Evolutionary conservation across 2,888 invertebrate genomes (phyloP).

Genomic region (Mythimna pallens): DNA sequence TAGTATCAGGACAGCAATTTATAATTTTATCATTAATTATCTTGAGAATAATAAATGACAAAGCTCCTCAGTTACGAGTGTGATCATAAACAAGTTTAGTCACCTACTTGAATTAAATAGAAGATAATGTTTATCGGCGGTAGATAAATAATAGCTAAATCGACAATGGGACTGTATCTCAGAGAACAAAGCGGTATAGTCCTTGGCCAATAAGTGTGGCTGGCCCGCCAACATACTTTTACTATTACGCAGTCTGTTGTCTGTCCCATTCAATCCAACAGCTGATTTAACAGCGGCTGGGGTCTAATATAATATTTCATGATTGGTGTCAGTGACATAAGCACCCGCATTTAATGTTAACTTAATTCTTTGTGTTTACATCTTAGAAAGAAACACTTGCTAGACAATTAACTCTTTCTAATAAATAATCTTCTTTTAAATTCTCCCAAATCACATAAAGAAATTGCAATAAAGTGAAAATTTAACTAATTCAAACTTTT

Average conservation of each 20-base stretch:
- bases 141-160: conserved; percentile 62
- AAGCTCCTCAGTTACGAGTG: conserved; percentile 43
- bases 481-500: conserved; percentile 4
- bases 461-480: conserved; percentile 8
- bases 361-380: conserved; percentile 11
- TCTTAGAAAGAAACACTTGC: not conserved
- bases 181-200: conserved; percentile 80
- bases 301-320: conserved; percentile 35
- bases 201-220: conserved; percentile 81
- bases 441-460: not conserved
- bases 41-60: conserved; percentile 43
- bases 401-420: not conserved
- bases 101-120: conserved; percentile 57
- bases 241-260: conserved; percentile 76
- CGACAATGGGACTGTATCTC: conserved; percentile 68
- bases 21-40: conserved; percentile 41
- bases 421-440: conserved; percentile 13
- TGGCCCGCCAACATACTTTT: conserved; percentile 78
- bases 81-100: conserved; percentile 46
- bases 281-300: conserved; percentile 62
- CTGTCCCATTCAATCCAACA: conserved; percentile 69
- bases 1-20: conserved; percentile 32
- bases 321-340: conserved; percentile 47
- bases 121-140: conserved; percentile 52
- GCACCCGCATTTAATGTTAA: conserved; percentile 31